Conservation (phyloP, 2,797 vertebrate species). For the Chelmon rostratus region DNA sequence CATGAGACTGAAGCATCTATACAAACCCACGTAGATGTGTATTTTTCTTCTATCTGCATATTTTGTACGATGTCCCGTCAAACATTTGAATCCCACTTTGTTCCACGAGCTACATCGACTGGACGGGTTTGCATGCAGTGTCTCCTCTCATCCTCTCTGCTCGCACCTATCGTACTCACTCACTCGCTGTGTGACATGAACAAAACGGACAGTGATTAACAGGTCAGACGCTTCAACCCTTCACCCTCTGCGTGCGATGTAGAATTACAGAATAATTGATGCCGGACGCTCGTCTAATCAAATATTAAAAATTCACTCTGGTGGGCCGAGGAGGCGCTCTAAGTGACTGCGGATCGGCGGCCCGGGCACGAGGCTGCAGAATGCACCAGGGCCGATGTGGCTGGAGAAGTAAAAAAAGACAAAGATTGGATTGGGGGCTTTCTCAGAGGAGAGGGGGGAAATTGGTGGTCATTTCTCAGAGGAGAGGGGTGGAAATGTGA, state of each 20-base stretch:
- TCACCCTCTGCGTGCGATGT: constrained; percentile 53
- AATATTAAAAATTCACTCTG: constrained; percentile 88
- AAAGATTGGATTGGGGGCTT: constrained; percentile 47
- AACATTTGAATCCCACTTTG: constrained; percentile 53
- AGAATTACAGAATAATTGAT: constrained; percentile 73
- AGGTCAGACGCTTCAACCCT: constrained; percentile 62
- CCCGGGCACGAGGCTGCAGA: constrained; percentile 54
- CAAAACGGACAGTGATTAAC: constrained; percentile 69
- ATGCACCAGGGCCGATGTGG: constrained; percentile 53
- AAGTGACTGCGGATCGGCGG: constrained; percentile 53
- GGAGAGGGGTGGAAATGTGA: constrained; percentile 47
- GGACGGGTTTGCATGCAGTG: constrained; percentile 60
- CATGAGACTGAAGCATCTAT: constrained; percentile 71
- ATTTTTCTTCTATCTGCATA: constrained; percentile 56
- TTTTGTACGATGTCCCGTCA: constrained; percentile 45
- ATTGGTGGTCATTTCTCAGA: constrained; percentile 71
- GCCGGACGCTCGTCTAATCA: constrained; percentile 83
- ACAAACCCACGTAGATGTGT: constrained; percentile 62
- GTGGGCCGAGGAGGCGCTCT: constrained; percentile 57
- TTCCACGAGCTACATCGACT: constrained; percentile 65
- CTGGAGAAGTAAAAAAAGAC: constrained; percentile 32
- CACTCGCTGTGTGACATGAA: constrained; percentile 51
- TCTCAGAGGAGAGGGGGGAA: constrained; percentile 48
- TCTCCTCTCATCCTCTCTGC: constrained; percentile 9
- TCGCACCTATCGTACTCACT: constrained; percentile 40